phyloP scores from a whole-genome alignment of 2,113 vertebrate genomes.

The Galbula dea region DNA sequence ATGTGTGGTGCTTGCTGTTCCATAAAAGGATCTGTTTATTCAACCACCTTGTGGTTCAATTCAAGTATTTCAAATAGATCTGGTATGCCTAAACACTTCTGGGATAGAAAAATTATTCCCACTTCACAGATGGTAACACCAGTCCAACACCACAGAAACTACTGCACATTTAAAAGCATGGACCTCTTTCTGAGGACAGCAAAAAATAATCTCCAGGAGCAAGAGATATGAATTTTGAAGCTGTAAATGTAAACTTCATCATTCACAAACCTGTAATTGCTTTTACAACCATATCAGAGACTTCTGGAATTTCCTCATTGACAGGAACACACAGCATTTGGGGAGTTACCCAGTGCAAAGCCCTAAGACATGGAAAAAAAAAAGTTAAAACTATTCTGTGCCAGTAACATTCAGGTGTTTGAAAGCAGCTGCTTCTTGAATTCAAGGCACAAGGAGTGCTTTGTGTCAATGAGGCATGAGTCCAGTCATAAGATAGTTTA shows the following conservation, averaged over 20 bases:
- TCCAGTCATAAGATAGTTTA: background rate
- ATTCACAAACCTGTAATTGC: conserved; percentile 90
- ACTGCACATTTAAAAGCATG: background rate
- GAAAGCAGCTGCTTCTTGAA: background rate
- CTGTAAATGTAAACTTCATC: background rate
- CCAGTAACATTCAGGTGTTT: background rate
- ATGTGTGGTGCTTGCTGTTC: background rate
- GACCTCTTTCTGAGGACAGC: background rate
- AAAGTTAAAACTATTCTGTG: background rate
- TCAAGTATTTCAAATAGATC: background rate
- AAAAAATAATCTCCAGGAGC: background rate
- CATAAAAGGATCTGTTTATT: background rate
- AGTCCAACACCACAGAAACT: background rate
- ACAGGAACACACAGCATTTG: conserved; percentile 96
- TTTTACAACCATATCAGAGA: conserved; percentile 94
- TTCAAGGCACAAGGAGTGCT: background rate
- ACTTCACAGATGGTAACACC: background rate
- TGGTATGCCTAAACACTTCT: background rate
- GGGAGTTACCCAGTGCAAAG: conserved; percentile 94
- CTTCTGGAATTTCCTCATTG: conserved; percentile 92
- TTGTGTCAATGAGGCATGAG: background rate
- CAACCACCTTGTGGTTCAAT: background rate
- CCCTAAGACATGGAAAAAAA: conserved; percentile 67
- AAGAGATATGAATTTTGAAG: background rate
- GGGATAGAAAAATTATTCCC: background rate